phyloP scores from a whole-genome alignment of 2,888 invertebrate species.

The Camponotus fellah region DNA sequence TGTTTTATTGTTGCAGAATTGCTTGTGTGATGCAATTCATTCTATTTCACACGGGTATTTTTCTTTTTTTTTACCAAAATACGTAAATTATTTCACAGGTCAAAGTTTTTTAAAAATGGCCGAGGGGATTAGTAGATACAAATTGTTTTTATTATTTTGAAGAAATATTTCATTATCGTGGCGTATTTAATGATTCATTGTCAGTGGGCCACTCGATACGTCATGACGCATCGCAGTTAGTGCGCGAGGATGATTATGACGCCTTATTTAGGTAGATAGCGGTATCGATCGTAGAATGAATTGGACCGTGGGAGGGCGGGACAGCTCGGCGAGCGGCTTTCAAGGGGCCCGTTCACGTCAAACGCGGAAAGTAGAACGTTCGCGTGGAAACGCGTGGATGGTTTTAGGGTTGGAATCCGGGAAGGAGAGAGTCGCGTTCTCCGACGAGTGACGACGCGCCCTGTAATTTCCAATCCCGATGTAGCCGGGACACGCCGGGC shows the following conservation, averaged over 20 bases:
- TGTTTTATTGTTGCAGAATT: background rate
- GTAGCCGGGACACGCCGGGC: slow-evolving; percentile 38
- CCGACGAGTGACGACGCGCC: slow-evolving; percentile 66
- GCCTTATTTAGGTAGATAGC: slow-evolving; percentile 22
- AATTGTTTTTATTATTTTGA: slow-evolving; percentile 26
- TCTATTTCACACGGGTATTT: background rate
- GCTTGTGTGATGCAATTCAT: background rate
- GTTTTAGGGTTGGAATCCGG: slow-evolving; percentile 33
- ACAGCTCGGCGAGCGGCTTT: slow-evolving; percentile 57
- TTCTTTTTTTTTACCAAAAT: background rate
- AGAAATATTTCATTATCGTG: slow-evolving; percentile 15
- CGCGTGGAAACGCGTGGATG: slow-evolving; percentile 18
- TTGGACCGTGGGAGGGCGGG: slow-evolving; percentile 14
- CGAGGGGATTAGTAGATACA: slow-evolving; percentile 1
- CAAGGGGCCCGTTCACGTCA: slow-evolving; percentile 67
- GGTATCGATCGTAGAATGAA: slow-evolving; percentile 46
- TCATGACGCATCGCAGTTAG: slow-evolving; percentile 20
- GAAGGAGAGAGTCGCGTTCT: slow-evolving; percentile 38
- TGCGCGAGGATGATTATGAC: slow-evolving; percentile 10
- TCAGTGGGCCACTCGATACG: slow-evolving; percentile 4
- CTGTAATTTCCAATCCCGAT: slow-evolving; percentile 72
- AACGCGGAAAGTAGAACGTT: slow-evolving; percentile 43
- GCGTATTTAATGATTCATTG: slow-evolving; percentile 38
- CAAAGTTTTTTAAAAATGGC: slow-evolving; percentile 31
- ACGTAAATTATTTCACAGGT: slow-evolving; percentile 26